These are phyloP conservation scores for Hormaphis cornu DNA, from an alignment of 1,140 invertebrate species.

Conservation along the genomic window DNA sequence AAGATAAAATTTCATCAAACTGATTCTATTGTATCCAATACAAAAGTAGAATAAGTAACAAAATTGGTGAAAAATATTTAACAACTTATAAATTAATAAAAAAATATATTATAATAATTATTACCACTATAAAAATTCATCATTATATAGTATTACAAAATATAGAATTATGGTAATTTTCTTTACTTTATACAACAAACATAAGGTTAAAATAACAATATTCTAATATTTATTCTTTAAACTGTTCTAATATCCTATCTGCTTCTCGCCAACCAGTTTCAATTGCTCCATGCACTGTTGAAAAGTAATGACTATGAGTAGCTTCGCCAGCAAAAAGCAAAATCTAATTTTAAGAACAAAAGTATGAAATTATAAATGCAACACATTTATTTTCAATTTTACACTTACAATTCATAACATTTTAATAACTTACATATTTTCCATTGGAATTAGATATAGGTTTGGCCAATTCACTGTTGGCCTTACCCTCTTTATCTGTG, in stretches of 20 bases:
- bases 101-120: background rate
- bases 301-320: slow-evolving; percentile 56
- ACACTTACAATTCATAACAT: background rate
- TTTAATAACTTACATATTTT: slow-evolving; percentile 42
- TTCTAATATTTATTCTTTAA: background rate
- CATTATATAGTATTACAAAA: background rate
- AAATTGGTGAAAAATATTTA: too few relatives aligned
- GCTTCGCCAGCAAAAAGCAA: slow-evolving; percentile 66
- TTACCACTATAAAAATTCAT: background rate
- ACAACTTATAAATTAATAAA: too few relatives aligned
- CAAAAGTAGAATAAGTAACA: too few relatives aligned
- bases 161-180: background rate
- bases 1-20: too few relatives aligned
- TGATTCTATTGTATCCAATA: too few relatives aligned
- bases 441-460: slow-evolving; percentile 46
- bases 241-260: slow-evolving; percentile 44
- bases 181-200: background rate
- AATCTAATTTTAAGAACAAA: slow-evolving; percentile 36
- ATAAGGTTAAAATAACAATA: background rate
- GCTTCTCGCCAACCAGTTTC: slow-evolving; percentile 69
- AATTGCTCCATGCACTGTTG: slow-evolving; percentile 71
- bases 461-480: slow-evolving; percentile 46
- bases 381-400: background rate
- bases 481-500: slow-evolving; percentile 44
- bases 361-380: background rate